Conservation (phyloP, 2,113 vertebrate genomes). For the Recurvirostra avosetta region DNA sequence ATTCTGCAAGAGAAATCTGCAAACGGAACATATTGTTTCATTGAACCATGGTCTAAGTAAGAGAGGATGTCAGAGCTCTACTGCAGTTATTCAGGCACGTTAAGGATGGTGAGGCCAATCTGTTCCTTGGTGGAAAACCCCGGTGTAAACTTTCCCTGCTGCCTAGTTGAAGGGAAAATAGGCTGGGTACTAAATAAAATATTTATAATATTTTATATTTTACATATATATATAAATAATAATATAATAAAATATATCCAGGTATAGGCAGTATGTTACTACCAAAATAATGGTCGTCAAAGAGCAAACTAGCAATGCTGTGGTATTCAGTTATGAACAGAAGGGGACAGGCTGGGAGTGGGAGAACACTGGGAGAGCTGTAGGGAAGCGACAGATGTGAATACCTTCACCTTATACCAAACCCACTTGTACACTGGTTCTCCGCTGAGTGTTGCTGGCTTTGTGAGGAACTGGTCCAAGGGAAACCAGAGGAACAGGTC, state of each 20-base stretch:
- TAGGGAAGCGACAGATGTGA: neutral
- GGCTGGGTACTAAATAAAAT: neutral
- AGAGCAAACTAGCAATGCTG: neutral
- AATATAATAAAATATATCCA: neutral
- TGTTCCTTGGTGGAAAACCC: neutral
- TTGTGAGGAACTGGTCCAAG: neutral
- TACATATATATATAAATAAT: too few species aligned
- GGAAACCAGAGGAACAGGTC: neutral
- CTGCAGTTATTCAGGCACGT: neutral
- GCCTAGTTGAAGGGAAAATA: neutral
- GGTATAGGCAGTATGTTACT: neutral
- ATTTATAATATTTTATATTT: too few species aligned
- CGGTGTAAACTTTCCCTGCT: neutral
- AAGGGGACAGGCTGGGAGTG: neutral
- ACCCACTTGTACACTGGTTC: neutral
- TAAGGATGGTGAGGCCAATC: neutral
- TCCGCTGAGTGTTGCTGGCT: neutral
- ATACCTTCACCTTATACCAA: neutral
- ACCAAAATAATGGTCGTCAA: neutral
- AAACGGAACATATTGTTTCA: neutral
- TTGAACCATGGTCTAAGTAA: neutral
- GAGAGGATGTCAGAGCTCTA: neutral
- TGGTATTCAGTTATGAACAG: neutral
- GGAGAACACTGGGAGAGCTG: neutral
- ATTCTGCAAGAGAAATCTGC: neutral